A percentile compares a stretch with the other conserved stretches of the same genome.
These are phyloP conservation scores for Emydoidea blandingii DNA, from an alignment of 2,797 vertebrate species.

Conservation along the genomic window DNA sequence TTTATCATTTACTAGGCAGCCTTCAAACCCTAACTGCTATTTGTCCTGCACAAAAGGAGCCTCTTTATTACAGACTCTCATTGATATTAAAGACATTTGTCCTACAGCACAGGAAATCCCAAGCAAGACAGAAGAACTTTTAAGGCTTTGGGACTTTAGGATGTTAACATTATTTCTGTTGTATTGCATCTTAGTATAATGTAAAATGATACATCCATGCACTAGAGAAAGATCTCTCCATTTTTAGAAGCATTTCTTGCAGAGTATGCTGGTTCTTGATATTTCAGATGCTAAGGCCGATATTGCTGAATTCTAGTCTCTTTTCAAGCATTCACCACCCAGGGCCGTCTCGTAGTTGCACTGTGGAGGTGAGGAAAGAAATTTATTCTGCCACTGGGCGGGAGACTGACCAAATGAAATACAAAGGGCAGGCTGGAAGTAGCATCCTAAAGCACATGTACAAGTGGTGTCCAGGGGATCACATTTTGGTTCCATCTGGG, in stretches of 20 bases:
- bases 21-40: slow-evolving; percentile 10
- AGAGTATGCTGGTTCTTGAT: neutral
- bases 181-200: neutral
- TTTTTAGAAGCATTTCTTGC: neutral
- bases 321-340: neutral
- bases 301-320: neutral
- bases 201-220: neutral
- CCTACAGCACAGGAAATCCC: neutral
- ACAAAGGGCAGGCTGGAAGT: neutral
- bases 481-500: neutral
- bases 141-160: neutral
- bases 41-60: neutral
- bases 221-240: neutral
- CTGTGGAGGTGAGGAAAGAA: neutral
- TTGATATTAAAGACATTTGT: neutral
- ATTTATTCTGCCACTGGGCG: neutral
- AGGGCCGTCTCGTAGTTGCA: neutral
- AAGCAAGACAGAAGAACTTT: neutral
- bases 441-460: neutral
- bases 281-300: neutral
- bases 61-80: slow-evolving; percentile 3
- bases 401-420: slow-evolving; percentile 7
- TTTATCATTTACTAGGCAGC: slow-evolving; percentile 18
- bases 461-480: neutral
- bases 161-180: neutral